A percentile compares a stretch with the other conserved stretches of the same genome.
Conservation (phyloP, 2,888 invertebrate genomes). For the Toxonevra muliebris region DNA sequence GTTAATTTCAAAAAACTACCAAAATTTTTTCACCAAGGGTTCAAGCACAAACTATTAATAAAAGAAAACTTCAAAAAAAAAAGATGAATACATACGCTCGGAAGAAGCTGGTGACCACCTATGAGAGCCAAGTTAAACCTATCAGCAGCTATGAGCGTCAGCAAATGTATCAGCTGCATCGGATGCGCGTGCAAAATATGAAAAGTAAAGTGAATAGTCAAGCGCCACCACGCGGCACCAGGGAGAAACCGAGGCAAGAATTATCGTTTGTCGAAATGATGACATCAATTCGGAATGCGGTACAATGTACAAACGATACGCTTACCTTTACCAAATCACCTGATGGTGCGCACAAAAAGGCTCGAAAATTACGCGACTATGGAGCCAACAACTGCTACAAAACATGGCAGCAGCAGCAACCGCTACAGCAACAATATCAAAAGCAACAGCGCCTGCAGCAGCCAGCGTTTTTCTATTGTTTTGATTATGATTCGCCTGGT, state of each 20-base stretch:
- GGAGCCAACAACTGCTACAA: neutral
- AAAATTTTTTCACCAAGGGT: too few relatives aligned
- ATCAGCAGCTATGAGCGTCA: conserved; percentile 41
- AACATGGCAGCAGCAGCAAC: neutral
- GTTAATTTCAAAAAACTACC: too few relatives aligned
- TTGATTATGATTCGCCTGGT: too few relatives aligned
- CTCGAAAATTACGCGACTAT: too few relatives aligned
- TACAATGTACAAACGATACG: conserved; percentile 40
- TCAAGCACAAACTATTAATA: too few relatives aligned
- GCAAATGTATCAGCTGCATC: conserved; percentile 50
- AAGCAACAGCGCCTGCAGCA: neutral
- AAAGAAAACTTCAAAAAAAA: too few relatives aligned
- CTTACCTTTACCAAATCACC: conserved; percentile 46
- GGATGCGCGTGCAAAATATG: conserved; percentile 49
- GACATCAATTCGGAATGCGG: conserved; percentile 44
- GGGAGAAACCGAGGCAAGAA: conserved; percentile 38
- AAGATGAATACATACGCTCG: too few relatives aligned
- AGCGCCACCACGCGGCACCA: conserved; percentile 39
- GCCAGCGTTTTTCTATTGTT: too few relatives aligned
- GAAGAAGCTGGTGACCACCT: too few relatives aligned
- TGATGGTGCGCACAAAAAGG: neutral
- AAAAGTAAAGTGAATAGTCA: conserved; percentile 51
- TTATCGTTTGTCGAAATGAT: conserved; percentile 53
- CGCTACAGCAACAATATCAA: neutral
- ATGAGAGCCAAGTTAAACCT: conserved; percentile 5